Base-by-base conservation (phyloP, 2,113 vertebrate genomes). In the Erythrocebus patas region DNA sequence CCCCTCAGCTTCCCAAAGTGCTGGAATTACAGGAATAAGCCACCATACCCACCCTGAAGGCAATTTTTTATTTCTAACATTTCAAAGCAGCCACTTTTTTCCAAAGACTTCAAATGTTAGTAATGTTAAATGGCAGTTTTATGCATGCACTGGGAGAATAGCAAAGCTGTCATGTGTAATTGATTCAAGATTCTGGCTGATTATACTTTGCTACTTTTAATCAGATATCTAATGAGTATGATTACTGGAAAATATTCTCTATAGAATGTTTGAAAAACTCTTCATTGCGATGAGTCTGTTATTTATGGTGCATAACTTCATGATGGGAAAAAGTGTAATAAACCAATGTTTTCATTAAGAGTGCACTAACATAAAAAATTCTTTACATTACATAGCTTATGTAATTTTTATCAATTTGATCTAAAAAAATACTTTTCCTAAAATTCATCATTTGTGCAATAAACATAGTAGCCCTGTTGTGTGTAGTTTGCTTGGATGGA, bases 171-270 rank as follows among this genome's bases (percentile, higher is more conserved):
- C 30, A 75, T 30, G 22, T 92, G 48, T 72, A 89, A 97, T 72
- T 84, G 89, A 35, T 80, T 90, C 40, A 91, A 83, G 68, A 57
- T 52, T 92, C 68, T 85, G 32, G 45, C 70, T 96, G 16, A 86
- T 50, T 97, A 52, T 96, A 45, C 8, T 88, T 45, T 91, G 38
- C 72, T 75, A 79, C 40, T 23, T 96, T 89, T 95, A 92, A 96
- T 94, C 59, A 87, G 38, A 38, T 52, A 68, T n/a, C 6, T 91
- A 68, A 87, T 80, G 50, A 83, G 17, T 79, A 87, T n/a, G 25
- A 83, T 61, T 76, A 92, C 8, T 27, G 32, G 23, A 79, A 90
- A 89, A 96, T 76, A 86, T 89, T 87, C 30, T 94, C 30, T 40
- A 11, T 30, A 68, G 30, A 57, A 78, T 48, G 16, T 23, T 43